A percentile compares a stretch with the other conserved stretches of the same genome.
phyloP scores from a whole-genome alignment of 2,797 vertebrate genomes.

The Phalloptychus januarius region DNA sequence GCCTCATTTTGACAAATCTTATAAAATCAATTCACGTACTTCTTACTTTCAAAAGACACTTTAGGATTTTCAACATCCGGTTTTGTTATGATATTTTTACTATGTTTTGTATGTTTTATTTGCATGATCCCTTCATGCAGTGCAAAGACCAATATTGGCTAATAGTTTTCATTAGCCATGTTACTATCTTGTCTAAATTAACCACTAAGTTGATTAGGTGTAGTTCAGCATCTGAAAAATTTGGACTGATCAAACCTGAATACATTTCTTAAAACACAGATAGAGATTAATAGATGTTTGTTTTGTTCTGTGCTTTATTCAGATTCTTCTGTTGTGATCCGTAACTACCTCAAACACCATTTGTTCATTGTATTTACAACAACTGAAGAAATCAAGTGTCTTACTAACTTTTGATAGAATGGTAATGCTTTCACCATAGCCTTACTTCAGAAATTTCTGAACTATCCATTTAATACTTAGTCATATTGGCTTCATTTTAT shows the following conservation, averaged over 20 bases:
- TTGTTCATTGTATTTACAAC: too few relatives aligned
- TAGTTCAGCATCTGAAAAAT: background rate
- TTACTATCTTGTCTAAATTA: background rate
- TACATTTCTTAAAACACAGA: background rate
- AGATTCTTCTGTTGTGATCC: background rate
- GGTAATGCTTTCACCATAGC: too few relatives aligned
- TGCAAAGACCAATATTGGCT: background rate
- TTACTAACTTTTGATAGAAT: too few relatives aligned
- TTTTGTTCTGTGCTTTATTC: background rate
- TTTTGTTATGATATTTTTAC: background rate
- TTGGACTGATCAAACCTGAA: background rate
- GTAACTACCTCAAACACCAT: too few relatives aligned
- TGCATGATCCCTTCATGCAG: background rate
- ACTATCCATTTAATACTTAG: too few relatives aligned
- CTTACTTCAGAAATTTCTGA: too few relatives aligned
- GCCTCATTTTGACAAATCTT: background rate
- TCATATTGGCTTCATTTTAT: too few relatives aligned
- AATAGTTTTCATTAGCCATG: background rate
- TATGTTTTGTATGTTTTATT: background rate
- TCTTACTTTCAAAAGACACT: background rate
- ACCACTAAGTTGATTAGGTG: background rate
- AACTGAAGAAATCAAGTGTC: too few relatives aligned
- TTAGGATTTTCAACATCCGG: background rate
- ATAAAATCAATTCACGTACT: background rate
- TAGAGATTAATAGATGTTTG: background rate